Percentiles rank a stretch among this genome's conserved stretches.
These are phyloP conservation scores for Oceanites oceanicus DNA, from an alignment of 2,113 vertebrate genomes.

Conservation along the genomic window DNA sequence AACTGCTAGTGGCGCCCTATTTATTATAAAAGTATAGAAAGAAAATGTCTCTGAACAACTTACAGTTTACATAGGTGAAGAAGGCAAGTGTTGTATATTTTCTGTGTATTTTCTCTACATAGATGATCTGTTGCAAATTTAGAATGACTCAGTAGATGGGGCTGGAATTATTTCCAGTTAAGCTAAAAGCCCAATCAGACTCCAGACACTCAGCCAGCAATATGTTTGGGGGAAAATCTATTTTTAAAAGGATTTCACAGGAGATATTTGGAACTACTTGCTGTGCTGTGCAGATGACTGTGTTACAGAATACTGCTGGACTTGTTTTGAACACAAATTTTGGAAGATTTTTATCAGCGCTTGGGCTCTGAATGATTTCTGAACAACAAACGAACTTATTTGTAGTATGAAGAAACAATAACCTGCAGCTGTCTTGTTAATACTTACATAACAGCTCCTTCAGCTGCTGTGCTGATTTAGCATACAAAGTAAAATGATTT, in stretches of 20 bases:
- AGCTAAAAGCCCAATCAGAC: neutral
- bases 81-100: neutral
- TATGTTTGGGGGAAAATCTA: neutral
- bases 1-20: neutral
- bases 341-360: neutral
- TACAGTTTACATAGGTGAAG: neutral
- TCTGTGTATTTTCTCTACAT: neutral
- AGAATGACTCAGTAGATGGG: neutral
- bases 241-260: neutral
- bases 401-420: neutral
- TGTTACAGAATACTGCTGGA: neutral
- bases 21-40: neutral
- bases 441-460: neutral
- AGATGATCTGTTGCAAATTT: neutral
- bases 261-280: neutral
- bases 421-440: neutral
- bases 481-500: neutral
- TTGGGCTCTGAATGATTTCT: neutral
- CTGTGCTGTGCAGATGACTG: neutral
- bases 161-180: constrained; percentile 4
- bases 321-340: neutral
- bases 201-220: neutral
- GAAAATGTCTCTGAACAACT: neutral
- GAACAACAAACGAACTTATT: neutral
- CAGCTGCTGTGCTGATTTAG: neutral